Conservation (phyloP, 2,113 vertebrate genomes). For the Tenebrosternarchus preto region DNA sequence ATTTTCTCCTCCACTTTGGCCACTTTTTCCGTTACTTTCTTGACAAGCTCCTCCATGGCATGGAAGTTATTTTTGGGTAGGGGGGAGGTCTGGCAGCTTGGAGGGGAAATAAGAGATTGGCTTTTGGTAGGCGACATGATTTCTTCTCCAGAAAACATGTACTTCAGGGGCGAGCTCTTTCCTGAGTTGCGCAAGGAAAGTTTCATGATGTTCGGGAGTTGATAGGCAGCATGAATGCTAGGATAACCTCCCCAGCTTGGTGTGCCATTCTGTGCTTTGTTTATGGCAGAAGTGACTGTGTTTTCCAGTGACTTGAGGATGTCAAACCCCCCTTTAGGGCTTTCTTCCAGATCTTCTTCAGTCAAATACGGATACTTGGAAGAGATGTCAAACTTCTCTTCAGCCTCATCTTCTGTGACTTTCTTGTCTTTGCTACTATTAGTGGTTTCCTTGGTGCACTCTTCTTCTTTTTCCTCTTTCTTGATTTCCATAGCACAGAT, state of each 20-base stretch:
- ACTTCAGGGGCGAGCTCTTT: conserved; percentile 86
- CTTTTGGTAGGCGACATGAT: conserved; percentile 85
- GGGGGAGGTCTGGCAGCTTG: conserved; percentile 90
- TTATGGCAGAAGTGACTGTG: conserved; percentile 97
- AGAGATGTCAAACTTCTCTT: conserved; percentile 93
- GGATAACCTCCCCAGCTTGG: conserved; percentile 98
- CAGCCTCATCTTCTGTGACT: conserved; percentile 77
- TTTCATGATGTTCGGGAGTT: conserved; percentile 99
- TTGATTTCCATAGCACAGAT: conserved; percentile 84
- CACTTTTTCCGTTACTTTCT: conserved; percentile 98
- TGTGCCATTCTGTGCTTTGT: conserved; percentile 97
- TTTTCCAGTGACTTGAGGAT: conserved; percentile 98
- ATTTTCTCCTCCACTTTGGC: conserved; percentile 94
- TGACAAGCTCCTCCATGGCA: conserved; percentile 97
- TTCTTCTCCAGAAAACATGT: conserved; percentile 85
- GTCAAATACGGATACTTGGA: conserved; percentile 97
- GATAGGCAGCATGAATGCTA: conserved; percentile 97
- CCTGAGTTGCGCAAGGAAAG: conserved; percentile 88
- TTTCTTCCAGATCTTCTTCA: conserved; percentile 94
- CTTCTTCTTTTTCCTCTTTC: conserved; percentile 93
- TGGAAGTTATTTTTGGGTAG: conserved; percentile 95
- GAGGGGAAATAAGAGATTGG: conserved; percentile 86
- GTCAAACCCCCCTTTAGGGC: conserved; percentile 94
- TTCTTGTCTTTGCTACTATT: conserved; percentile 83
- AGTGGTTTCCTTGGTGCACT: conserved; percentile 76